Percentiles rank a stretch among this genome's conserved stretches.
phyloP scores from a whole-genome alignment of 2,888 invertebrate species.

The Marasmarcha lunaedactyla region DNA sequence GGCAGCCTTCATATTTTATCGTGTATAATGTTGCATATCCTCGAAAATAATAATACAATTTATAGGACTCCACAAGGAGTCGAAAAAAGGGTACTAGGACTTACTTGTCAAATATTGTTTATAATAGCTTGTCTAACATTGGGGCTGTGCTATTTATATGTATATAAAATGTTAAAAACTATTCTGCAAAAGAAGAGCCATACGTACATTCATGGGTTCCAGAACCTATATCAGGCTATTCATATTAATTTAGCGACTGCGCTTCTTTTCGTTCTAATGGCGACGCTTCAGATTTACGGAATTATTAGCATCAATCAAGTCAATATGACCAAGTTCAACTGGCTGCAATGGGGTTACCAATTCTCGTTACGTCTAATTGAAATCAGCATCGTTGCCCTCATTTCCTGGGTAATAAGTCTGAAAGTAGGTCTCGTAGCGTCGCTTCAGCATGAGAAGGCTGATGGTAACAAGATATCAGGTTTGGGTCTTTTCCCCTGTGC shows the following conservation, averaged over 20 bases:
- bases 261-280: conserved; percentile 84
- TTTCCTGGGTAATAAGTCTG: conserved; percentile 89
- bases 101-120: conserved; percentile 88
- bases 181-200: conserved; percentile 82
- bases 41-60: conserved; percentile 71
- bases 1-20: conserved; percentile 83
- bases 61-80: conserved; percentile 51
- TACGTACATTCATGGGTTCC: conserved; percentile 82
- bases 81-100: conserved; percentile 74
- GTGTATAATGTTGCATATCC: conserved; percentile 85
- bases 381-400: conserved; percentile 85
- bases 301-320: conserved; percentile 63
- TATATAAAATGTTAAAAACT: conserved; percentile 82
- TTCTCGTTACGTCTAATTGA: conserved; percentile 87
- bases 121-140: conserved; percentile 86
- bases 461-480: conserved; percentile 75
- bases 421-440: conserved; percentile 66
- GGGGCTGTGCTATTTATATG: conserved; percentile 86
- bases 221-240: conserved; percentile 87
- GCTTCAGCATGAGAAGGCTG: conserved; percentile 80
- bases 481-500: conserved; percentile 86
- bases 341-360: conserved; percentile 95
- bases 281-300: conserved; percentile 87
- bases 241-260: conserved; percentile 91
- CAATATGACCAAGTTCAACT: conserved; percentile 77